phyloP scores from a whole-genome alignment of 2,888 invertebrate species.

The Andrena haemorrhoa region DNA sequence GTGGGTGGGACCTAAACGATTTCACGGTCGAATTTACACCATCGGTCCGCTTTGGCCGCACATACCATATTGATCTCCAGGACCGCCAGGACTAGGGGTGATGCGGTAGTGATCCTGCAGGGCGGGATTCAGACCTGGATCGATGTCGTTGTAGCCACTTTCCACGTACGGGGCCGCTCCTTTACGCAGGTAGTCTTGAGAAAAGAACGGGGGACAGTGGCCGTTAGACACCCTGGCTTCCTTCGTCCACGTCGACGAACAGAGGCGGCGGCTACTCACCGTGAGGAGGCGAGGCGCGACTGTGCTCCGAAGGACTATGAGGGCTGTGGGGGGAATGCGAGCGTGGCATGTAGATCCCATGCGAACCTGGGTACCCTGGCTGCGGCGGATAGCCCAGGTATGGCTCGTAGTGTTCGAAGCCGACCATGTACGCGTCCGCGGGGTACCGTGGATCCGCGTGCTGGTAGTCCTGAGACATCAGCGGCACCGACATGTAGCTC shows the following conservation, averaged over 20 bases:
- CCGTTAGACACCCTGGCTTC: neutral
- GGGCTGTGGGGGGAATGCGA: constrained; percentile 83
- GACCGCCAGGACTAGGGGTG: constrained; percentile 88
- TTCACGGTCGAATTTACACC: neutral
- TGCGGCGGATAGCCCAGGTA: constrained; percentile 84
- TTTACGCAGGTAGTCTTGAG: constrained; percentile 86
- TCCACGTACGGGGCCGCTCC: constrained; percentile 85
- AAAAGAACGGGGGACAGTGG: constrained; percentile 17
- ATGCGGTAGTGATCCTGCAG: constrained; percentile 87
- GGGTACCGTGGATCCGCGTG: constrained; percentile 82
- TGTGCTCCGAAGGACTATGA: constrained; percentile 83
- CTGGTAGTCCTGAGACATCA: constrained; percentile 84
- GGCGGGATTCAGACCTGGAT: constrained; percentile 84
- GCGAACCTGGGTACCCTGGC: constrained; percentile 82
- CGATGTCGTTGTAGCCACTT: constrained; percentile 89
- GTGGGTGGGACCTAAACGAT: neutral
- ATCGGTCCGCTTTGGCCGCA: neutral
- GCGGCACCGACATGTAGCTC: constrained; percentile 83
- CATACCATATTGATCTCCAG: constrained; percentile 88
- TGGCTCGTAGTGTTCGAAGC: constrained; percentile 85
- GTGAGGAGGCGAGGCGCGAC: constrained; percentile 84
- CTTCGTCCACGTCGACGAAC: too few relatives aligned
- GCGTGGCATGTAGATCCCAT: constrained; percentile 83
- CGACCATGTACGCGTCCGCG: constrained; percentile 84
- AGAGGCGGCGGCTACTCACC: constrained; percentile 71